Evolutionary conservation across 2,888 invertebrate genomes (phyloP), one percentile per base, ranked within the genome.

Genomic region (Harpalus rubripes): DNA sequence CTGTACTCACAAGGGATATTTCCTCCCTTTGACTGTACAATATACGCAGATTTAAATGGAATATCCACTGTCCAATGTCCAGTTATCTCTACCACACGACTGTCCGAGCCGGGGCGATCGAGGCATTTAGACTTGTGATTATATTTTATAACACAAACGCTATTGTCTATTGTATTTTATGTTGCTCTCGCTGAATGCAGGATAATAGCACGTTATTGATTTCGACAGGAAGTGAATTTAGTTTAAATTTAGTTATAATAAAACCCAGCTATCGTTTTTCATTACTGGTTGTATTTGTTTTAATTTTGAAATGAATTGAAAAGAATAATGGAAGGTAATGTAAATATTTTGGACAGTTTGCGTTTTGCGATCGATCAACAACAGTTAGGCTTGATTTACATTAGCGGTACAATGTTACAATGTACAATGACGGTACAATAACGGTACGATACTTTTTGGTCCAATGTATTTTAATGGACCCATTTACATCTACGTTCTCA

Each of bases 1-100:
- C 18, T 80, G 83, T 84, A 84, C 83, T 5, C 87, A 86, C 88
- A 84, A 87, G 85, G 86, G 88, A 32, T 6, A 1, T 5, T 32
- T 88, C 88, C 88, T 88, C 88, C 88, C 89, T 87, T 86, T 87
- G 88, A 88, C 88, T 88, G 87, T 86, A 89, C 89, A 90, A 89
- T 32, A 6, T 32, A 32, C 32, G 32, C 89, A 89, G 89, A 90
- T 90, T 89, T 89, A 89, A 89, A 89, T 88, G 88, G 88, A 90
- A 88, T 89, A 90, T 90, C 89, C 90, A 89, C 88, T 88, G 89
- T 86, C 87, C 89, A 89, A 88, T 88, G 89, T 86, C 87, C 89
- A 89, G 89, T 91, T 91, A 90, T 90, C 90, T 90, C 90, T 89
- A 90, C 90, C 89, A 39, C 39, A 56, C 65, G 56, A 56, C 18